These are phyloP conservation scores for Kradibia gibbosae DNA, from an alignment of 1,140 invertebrate species.

Conservation along the genomic window DNA sequence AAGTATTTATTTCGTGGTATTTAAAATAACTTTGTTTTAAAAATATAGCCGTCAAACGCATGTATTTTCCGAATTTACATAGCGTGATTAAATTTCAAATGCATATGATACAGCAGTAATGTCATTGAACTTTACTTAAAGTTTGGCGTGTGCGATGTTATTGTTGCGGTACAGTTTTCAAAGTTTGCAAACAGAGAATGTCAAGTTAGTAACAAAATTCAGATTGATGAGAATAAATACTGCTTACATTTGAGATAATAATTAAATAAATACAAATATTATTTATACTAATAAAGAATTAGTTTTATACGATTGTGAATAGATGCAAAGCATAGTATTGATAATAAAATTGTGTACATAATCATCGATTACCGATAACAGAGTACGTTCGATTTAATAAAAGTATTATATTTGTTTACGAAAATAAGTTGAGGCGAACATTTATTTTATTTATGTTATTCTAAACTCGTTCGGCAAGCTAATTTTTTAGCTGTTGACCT, in stretches of 20 bases:
- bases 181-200: not conserved
- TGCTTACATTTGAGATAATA: not conserved
- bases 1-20: no score
- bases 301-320: no score
- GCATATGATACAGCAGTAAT: not conserved
- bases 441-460: not conserved
- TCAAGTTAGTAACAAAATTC: not conserved
- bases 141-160: not conserved
- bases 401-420: not conserved
- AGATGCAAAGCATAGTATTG: no score
- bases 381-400: not conserved
- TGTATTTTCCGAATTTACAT: not conserved
- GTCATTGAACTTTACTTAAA: conserved; percentile 20
- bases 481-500: not conserved
- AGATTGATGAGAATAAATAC: not conserved
- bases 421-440: not conserved
- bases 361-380: no score
- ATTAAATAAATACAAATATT: not conserved
- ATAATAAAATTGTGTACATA: no score
- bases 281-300: no score
- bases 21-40: no score
- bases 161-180: not conserved
- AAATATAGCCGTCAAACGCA: no score
- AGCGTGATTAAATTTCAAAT: not conserved
- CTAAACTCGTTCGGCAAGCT: no score